Percentiles rank a stretch among this genome's conserved stretches.
phyloP scores from a whole-genome alignment of 2,797 vertebrate genomes.

The Denticeps clupeoides region DNA sequence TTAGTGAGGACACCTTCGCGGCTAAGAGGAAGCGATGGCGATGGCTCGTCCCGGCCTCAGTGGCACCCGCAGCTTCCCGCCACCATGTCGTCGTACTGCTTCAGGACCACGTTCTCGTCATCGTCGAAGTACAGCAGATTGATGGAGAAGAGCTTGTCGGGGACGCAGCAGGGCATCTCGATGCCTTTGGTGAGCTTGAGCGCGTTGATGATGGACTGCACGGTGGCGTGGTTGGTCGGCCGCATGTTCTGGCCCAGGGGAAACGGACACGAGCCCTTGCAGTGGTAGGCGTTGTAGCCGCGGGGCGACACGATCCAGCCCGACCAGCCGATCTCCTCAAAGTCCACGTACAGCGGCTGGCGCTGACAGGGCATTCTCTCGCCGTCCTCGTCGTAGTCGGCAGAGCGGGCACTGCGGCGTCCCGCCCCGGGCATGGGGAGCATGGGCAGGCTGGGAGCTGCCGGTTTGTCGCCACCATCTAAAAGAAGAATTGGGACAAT shows the following conservation, averaged over 20 bases:
- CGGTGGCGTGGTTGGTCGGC: conserved; percentile 69
- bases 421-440: conserved; percentile 17
- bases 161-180: conserved; percentile 68
- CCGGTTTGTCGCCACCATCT: conserved; percentile 3
- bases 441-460: conserved; percentile 33
- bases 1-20: too few species aligned
- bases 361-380: conserved; percentile 55
- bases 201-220: conserved; percentile 73
- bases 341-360: conserved; percentile 61
- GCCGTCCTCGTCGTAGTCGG: conserved; percentile 41
- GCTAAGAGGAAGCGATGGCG: too few species aligned
- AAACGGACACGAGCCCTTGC: conserved; percentile 62
- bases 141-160: conserved; percentile 73
- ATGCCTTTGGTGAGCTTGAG: conserved; percentile 66
- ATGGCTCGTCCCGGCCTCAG: too few species aligned
- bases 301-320: conserved; percentile 71
- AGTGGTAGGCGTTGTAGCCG: conserved; percentile 64
- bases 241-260: conserved; percentile 70
- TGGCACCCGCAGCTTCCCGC: conserved; percentile 75
- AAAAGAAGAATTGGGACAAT: conserved; percentile 34
- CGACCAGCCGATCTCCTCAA: conserved; percentile 59
- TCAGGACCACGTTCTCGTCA: conserved; percentile 72
- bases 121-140: conserved; percentile 76
- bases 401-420: conserved; percentile 55
- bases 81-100: conserved; percentile 78